phyloP scores from a whole-genome alignment of 2,797 vertebrate species.

The Echeneis naucrates region DNA sequence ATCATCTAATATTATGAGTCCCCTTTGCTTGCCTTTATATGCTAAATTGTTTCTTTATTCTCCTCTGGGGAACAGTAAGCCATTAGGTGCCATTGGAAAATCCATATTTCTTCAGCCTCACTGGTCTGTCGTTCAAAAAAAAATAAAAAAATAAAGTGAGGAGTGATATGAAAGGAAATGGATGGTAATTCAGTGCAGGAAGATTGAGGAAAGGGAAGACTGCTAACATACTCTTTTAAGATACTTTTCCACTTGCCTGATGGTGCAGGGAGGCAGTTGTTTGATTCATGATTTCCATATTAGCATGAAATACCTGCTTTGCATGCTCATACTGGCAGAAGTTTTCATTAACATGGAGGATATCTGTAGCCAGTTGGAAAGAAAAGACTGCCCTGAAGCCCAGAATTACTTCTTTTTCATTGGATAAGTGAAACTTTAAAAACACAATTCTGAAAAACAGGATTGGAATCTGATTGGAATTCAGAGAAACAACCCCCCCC shows the following conservation, averaged over 20 bases:
- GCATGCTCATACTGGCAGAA: slow-evolving; percentile 34
- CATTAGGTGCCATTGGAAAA: slow-evolving; percentile 71
- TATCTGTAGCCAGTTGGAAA: slow-evolving; percentile 26
- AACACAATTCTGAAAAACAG: slow-evolving; percentile 14
- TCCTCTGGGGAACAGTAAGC: slow-evolving; percentile 65
- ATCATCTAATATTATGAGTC: slow-evolving; percentile 34
- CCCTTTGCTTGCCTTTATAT: slow-evolving; percentile 58
- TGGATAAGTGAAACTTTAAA: slow-evolving; percentile 34
- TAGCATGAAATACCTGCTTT: slow-evolving; percentile 47
- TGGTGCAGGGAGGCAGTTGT: slow-evolving; percentile 46
- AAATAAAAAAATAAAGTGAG: too few relatives aligned
- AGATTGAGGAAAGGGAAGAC: slow-evolving; percentile 29
- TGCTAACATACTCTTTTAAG: too few relatives aligned
- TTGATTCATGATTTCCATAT: slow-evolving; percentile 71
- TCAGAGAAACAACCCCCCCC: slow-evolving; percentile 2
- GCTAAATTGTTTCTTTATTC: slow-evolving; percentile 71
- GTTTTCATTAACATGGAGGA: slow-evolving; percentile 56
- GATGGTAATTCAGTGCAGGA: slow-evolving; percentile 31
- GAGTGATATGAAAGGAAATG: slow-evolving; percentile 1
- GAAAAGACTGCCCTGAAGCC: slow-evolving; percentile 25
- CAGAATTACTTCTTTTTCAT: not conserved
- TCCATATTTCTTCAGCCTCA: slow-evolving; percentile 63
- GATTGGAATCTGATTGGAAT: slow-evolving; percentile 10
- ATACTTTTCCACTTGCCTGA: slow-evolving; percentile 46
- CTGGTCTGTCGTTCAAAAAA: too few relatives aligned